phyloP scores from a whole-genome alignment of 2,113 vertebrate species.

The Dromaius novaehollandiae region DNA sequence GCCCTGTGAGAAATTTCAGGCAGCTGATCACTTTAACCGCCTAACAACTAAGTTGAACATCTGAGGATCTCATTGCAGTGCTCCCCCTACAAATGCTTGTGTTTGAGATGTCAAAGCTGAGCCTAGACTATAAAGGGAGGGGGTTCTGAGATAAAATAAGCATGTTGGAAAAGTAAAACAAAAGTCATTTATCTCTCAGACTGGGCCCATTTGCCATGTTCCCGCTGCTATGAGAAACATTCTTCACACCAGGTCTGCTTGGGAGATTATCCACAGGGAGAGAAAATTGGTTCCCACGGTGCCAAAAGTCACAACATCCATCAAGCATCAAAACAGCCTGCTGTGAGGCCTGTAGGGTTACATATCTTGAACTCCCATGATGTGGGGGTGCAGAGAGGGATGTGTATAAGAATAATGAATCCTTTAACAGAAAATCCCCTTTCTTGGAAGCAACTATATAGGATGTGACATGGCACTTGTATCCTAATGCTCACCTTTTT shows the following conservation, averaged over 20 bases:
- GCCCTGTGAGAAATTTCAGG: constrained; percentile 31
- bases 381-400: neutral
- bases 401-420: neutral
- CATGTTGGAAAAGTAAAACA: constrained; percentile 52
- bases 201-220: constrained; percentile 22
- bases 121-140: neutral
- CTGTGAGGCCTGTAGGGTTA: neutral
- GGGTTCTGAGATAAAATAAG: constrained; percentile 7
- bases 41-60: constrained; percentile 51
- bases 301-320: constrained; percentile 19
- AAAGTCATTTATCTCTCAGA: constrained; percentile 19
- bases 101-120: constrained; percentile 26
- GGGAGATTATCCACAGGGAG: constrained; percentile 39
- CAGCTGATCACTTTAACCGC: constrained; percentile 27
- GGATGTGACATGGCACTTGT: neutral
- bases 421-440: neutral
- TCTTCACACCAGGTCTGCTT: constrained; percentile 43
- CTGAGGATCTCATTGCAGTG: constrained; percentile 24
- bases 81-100: neutral
- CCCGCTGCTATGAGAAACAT: neutral
- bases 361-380: neutral
- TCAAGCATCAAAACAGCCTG: neutral
- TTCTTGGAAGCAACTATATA: neutral
- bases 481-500: neutral
- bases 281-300: neutral